These are phyloP conservation scores for Ciconia stormi DNA, from an alignment of 2,113 vertebrate species.

Conservation along the genomic window DNA sequence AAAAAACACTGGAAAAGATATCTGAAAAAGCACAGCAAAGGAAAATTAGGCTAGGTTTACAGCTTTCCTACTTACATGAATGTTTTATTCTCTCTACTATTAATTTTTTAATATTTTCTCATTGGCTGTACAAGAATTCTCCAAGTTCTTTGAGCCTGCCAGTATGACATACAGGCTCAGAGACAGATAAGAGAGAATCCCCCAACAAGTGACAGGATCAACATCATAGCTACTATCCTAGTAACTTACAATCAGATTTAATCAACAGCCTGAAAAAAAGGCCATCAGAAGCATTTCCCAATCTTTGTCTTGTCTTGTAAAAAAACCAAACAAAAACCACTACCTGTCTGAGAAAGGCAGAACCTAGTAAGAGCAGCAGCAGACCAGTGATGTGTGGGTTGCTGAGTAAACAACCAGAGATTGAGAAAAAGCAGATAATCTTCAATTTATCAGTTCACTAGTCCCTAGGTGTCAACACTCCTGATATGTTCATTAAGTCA, in stretches of 20 bases:
- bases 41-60: not conserved
- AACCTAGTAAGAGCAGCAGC: conserved; percentile 74
- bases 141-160: not conserved
- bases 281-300: not conserved
- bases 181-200: not conserved
- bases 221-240: not conserved
- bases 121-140: not conserved
- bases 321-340: not conserved
- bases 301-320: not conserved
- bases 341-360: not conserved
- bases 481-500: not conserved
- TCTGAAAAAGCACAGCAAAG: not conserved
- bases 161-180: not conserved
- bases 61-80: not conserved
- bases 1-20: not conserved
- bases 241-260: not conserved
- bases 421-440: conserved; percentile 65
- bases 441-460: conserved; percentile 24
- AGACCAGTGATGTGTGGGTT: conserved; percentile 73
- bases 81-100: not conserved
- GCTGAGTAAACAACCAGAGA: conserved; percentile 41
- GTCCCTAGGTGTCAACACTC: conserved; percentile 8
- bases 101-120: not conserved
- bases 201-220: not conserved
- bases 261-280: not conserved